A percentile compares a stretch with the other conserved stretches of the same genome.
Evolutionary conservation across 1,140 invertebrate genomes (phyloP).

Genomic region (Nasonia giraulti): DNA sequence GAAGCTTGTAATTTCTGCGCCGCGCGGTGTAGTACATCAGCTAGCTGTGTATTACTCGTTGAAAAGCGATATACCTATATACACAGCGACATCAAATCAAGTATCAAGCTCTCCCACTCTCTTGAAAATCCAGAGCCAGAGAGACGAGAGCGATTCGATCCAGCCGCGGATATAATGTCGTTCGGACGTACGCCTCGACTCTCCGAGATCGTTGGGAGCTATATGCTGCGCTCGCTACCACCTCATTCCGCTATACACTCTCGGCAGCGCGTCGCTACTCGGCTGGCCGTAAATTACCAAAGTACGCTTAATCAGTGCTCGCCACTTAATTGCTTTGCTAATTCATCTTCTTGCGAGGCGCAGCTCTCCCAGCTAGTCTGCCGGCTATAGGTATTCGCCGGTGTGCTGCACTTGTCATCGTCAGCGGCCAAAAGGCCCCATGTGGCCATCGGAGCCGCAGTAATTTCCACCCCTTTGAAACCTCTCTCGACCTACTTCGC

Average conservation of each 20-base stretch:
- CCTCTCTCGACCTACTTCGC: neutral
- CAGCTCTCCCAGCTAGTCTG: too few species aligned
- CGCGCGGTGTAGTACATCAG: too few species aligned
- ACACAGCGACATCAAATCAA: too few species aligned
- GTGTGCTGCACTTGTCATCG: constrained; percentile 24
- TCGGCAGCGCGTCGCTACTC: too few species aligned
- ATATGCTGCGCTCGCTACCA: too few species aligned
- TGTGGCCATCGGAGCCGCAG: neutral
- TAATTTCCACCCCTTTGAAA: constrained; percentile 8
- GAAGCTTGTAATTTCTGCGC: neutral
- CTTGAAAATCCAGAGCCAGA: too few species aligned
- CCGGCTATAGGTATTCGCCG: neutral
- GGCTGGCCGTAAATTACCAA: constrained; percentile 29
- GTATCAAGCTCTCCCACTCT: too few species aligned
- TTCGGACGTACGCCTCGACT: neutral
- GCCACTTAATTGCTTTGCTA: constrained; percentile 43
- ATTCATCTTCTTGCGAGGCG: constrained; percentile 28
- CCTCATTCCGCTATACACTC: neutral
- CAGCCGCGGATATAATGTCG: constrained; percentile 2
- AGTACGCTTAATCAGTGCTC: constrained; percentile 46
- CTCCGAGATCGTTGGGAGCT: too few species aligned
- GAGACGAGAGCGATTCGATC: too few species aligned
- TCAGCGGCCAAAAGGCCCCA: constrained; percentile 15
- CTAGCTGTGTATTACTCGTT: too few species aligned
- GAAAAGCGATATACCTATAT: too few species aligned